Percentiles rank a stretch among this genome's conserved stretches.
Evolutionary conservation across 1,140 invertebrate species (phyloP).

Genomic region (Aplysia californica): DNA sequence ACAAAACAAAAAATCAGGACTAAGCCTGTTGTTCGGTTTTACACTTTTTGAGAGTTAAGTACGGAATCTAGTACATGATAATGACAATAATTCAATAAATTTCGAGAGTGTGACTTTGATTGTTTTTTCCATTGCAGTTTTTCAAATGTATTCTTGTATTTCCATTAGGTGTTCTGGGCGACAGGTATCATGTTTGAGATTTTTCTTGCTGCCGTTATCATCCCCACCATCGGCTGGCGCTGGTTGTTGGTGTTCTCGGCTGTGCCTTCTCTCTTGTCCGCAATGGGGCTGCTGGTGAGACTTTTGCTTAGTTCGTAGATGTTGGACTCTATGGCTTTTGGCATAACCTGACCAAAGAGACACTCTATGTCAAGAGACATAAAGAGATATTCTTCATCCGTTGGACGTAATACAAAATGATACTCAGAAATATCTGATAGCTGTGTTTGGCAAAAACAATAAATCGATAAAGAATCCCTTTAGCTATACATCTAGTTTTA

Average conservation of each 20-base stretch:
- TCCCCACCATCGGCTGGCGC: slow-evolving; percentile 90
- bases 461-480: no score
- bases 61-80: neutral
- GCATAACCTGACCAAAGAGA: no score
- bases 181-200: slow-evolving; percentile 68
- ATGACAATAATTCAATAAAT: neutral
- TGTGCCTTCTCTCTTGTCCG: slow-evolving; percentile 84
- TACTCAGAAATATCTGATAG: no score
- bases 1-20: neutral
- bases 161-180: slow-evolving; percentile 68
- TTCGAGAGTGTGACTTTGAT: no score
- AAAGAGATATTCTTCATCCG: no score
- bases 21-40: no score
- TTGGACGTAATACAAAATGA: no score
- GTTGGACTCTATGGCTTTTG: no score
- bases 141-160: neutral
- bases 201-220: slow-evolving; percentile 86
- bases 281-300: slow-evolving; percentile 66
- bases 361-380: no score
- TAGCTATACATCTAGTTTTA: no score
- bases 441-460: no score
- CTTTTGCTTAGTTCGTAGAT: neutral
- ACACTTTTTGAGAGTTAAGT: neutral
- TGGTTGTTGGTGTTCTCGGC: slow-evolving; percentile 90
- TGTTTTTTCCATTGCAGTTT: neutral